Base-by-base conservation (phyloP, 2,888 invertebrate species). In the Cephus pulcher region DNA sequence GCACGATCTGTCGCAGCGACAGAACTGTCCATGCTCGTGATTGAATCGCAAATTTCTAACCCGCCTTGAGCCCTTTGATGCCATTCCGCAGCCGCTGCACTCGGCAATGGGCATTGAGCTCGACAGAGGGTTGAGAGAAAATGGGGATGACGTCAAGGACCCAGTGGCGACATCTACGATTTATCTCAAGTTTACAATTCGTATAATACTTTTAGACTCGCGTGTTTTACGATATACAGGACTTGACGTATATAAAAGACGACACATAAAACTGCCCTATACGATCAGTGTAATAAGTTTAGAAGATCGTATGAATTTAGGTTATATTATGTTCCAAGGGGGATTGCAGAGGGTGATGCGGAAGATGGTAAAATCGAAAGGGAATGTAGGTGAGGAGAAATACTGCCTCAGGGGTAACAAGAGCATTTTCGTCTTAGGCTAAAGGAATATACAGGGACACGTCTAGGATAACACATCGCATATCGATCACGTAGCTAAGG, bases 401-500 rank as follows among this genome's bases (percentile, higher is more conserved):
- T 23, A 23, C 56, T 56, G 56, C 23, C 56, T 56, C 9, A 9
- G 56, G 56, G 56, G 56, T 56, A 56, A 23, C 56, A 56, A 23
- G 56, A 56, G 9, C 23, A 56, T 56, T 56, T 56, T 23, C 56
- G 56, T 56, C 56, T 56, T 56, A 15, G 23, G 23, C 56, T 23
- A 56, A 56, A 56, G 56, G 56, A 56, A 56, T 56, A 56, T 56
- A 56, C 56, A 56, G 56, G 9, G 56, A 56, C 56, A 23, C 32
- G 71, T 71, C 71, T 11, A 23, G 15, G 75, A 69, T 71, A 78
- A 40, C 75, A 75, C 37, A 75, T 75, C 78, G 78, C 75, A 75
- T 74, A n/a, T 78, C 78, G 78, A 78, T 78, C 78, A 78, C 78
- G 78, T 77, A 74, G 74, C 74, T 34, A 71, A 71, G 71, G 71